These are phyloP conservation scores for Cyanistes caeruleus DNA, from an alignment of 2,113 vertebrate genomes.

Conservation along the genomic window DNA sequence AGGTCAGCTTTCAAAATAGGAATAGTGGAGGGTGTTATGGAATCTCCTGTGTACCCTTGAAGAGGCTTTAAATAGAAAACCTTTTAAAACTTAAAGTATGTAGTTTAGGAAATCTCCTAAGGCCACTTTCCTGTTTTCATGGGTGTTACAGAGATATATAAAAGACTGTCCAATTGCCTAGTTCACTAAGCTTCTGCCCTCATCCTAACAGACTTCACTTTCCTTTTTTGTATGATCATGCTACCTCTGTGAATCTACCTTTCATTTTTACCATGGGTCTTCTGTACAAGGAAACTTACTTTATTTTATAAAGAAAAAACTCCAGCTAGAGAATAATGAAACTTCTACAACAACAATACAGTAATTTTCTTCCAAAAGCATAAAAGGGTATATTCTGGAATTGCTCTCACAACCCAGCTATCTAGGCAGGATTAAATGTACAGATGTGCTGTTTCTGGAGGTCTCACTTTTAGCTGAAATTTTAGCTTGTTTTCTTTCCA, in stretches of 20 bases:
- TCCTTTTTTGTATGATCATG: not conserved
- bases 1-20: not conserved
- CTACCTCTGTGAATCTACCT: not conserved
- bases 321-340: not conserved
- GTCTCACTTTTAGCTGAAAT: not conserved
- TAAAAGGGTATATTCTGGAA: not conserved
- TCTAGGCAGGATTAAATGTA: not conserved
- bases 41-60: not conserved
- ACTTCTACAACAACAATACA: not conserved
- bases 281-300: not conserved
- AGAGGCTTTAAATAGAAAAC: constrained; percentile 15
- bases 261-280: not conserved
- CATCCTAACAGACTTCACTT: not conserved
- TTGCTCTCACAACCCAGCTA: not conserved
- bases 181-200: not conserved
- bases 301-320: not conserved
- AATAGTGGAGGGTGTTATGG: not conserved
- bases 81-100: not conserved
- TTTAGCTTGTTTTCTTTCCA: not conserved
- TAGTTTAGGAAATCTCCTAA: not conserved
- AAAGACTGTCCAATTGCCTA: not conserved
- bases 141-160: not conserved
- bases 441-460: not conserved
- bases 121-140: not conserved
- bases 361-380: not conserved